These are phyloP conservation scores for Porites rus DNA, from an alignment of 92 coral and sea anemone genomes.

Conservation along the genomic window DNA sequence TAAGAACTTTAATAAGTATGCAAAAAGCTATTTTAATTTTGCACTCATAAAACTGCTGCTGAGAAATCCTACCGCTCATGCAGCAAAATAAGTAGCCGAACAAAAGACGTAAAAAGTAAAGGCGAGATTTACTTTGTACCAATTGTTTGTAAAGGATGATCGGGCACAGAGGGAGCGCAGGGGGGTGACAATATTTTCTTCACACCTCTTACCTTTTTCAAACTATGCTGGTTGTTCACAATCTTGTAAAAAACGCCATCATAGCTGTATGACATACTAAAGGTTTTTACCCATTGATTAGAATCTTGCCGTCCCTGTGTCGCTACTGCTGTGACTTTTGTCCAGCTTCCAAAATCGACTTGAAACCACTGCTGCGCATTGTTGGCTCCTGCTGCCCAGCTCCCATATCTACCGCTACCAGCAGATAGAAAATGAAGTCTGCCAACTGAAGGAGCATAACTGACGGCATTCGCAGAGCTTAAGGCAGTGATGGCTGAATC, in stretches of 20 bases:
- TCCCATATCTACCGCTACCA: constrained; percentile 36
- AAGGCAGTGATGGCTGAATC: constrained; percentile 28
- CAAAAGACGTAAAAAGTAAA: too few relatives aligned
- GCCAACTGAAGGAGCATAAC: constrained; percentile 8
- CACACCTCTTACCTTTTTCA: neutral
- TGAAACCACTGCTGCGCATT: constrained; percentile 24
- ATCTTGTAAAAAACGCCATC: constrained; percentile 13
- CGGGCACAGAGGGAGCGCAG: too few relatives aligned
- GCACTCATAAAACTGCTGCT: too few relatives aligned
- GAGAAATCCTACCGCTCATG: too few relatives aligned
- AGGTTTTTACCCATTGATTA: constrained; percentile 17
- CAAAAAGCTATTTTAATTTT: too few relatives aligned
- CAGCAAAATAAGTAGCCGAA: too few relatives aligned
- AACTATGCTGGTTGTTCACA: neutral
- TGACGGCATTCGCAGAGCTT: neutral
- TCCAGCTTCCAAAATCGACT: constrained; percentile 30
- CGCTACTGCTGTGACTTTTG: constrained; percentile 2
- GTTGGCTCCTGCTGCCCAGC: constrained; percentile 18
- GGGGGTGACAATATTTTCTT: neutral
- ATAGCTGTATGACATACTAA: constrained; percentile 5
- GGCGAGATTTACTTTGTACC: too few relatives aligned
- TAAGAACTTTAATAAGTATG: too few relatives aligned
- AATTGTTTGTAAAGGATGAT: too few relatives aligned
- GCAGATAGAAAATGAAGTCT: constrained; percentile 26
- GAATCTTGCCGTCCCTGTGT: constrained; percentile 33